Base-by-base conservation (phyloP, 2,113 vertebrate genomes). In the Peucedramus taeniatus region DNA sequence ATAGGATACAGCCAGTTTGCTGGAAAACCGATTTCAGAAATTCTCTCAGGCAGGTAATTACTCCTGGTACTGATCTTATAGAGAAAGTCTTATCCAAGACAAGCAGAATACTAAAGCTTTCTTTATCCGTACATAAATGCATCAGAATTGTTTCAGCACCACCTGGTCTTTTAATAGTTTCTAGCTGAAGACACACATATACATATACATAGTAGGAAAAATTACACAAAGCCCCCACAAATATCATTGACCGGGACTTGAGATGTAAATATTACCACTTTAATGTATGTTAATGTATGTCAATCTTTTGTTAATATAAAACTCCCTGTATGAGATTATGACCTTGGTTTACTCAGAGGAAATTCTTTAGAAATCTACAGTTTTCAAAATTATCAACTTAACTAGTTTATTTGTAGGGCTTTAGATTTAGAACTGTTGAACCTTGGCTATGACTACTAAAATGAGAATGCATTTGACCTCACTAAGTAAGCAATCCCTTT, bases 1-100 rank as follows among this genome's bases (percentile, higher is more conserved):
- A 92, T 56, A 68, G 39, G 74, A 75, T 69, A 78, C 53, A 78
- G 60, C 17, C 61, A 44, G 53, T 90, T 94, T 92, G 56, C 77
- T 94, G 84, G 80, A 84, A 96, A 91, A 64, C 30, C 0, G 8
- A 59, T 70, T 80, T 90, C 75, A 94, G 71, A 88, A 86, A 83
- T 92, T 80, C 71, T 93, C 86, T 92, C 90, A 92, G 64, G 88
- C 40, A 2, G 57, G 66, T 97, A 90, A 93, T 92, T 95, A 50
- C 39, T 70, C 54, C 45, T 80, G 81, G 31, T 83, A 49, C 59
- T 50, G 44, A 31, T 82, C 31, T 60, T 80, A 53, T 4, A 69
- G n/a, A 83, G 66, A 72, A 93, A 90, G 30, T 18, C 10, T 42
- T 93, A 51, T 23, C 49, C 57, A 85, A 66, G 60, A 71, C 61